These are phyloP conservation scores for Campoletis sonorensis DNA, from an alignment of 1,140 invertebrate species.

Conservation along the genomic window DNA sequence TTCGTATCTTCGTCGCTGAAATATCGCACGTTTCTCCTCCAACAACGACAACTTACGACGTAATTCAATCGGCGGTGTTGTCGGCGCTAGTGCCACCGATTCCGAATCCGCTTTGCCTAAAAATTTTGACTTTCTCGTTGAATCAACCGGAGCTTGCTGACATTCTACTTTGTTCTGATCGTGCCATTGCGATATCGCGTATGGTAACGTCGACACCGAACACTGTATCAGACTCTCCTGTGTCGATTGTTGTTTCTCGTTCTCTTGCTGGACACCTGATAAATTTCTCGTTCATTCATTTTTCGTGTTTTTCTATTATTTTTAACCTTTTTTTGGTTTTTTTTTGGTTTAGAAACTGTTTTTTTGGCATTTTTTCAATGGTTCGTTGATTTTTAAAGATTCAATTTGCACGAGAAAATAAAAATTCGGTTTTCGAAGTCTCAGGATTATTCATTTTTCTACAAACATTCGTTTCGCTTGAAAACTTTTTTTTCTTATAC, in stretches of 20 bases:
- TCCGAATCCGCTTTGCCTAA: constrained; percentile 61
- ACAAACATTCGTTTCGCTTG: too few relatives aligned
- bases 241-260: constrained; percentile 24
- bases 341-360: not conserved
- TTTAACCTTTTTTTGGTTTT: not conserved
- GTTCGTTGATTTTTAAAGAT: too few relatives aligned
- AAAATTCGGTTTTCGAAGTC: too few relatives aligned
- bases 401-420: not conserved
- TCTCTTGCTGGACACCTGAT: constrained; percentile 27
- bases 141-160: constrained; percentile 47
- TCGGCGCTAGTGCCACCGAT: constrained; percentile 51
- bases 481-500: too few relatives aligned
- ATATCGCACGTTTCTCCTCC: constrained; percentile 68
- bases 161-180: constrained; percentile 56
- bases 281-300: constrained; percentile 31
- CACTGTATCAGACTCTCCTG: constrained; percentile 11
- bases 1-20: constrained; percentile 66
- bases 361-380: not conserved
- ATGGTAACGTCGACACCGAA: constrained; percentile 62
- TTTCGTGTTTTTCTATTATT: not conserved
- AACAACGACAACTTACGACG: constrained; percentile 63
- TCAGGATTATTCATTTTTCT: too few relatives aligned
- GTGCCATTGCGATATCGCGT: constrained; percentile 65
- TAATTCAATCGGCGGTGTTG: constrained; percentile 60
- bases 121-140: constrained; percentile 52